Base-by-base conservation (phyloP, 2,797 vertebrate species). In the Perodicticus potto region DNA sequence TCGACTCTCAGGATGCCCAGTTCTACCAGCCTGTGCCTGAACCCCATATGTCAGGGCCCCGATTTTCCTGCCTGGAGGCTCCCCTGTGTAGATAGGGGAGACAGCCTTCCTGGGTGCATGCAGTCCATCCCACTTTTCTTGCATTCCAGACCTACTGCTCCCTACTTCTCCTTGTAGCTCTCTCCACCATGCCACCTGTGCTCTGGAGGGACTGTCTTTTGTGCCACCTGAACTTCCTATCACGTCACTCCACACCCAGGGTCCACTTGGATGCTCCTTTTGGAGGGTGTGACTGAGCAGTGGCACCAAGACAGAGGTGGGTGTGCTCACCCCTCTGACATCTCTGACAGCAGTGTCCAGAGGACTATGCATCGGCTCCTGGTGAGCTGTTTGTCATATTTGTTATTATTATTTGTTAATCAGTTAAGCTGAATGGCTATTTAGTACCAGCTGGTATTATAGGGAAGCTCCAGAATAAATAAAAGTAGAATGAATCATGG, bases 381-480 rank as follows among this genome's bases (percentile, higher is more conserved):
- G 1, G 1, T 3, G 7, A 37, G 29, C 23, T n/a, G 2, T 27
- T 74, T 69, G 37, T 10, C 7, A n/a, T 20, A 23, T 34, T 14
- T 11, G 0, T 49, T n/a, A 13, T 23, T 59, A 34, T 37, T 16
- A 45, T 40, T 70, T 40, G 67, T 49, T 89, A 19, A 23, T 55
- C 17, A 25, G n/a, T 32, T 59, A 61, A 19, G 14, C 20, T 2
- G 12, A 77, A 34, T 22, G 69, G 55, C 74, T 29, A 84, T 12
- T 76, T 72, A 22, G 49, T 45, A 12, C 40, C 19, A 57, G n/a
- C 32, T 32, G 32, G 55, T 40, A 5, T 27, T 45, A 2, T 2
- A 43, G 27, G 29, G 72, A 94, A 72, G 19, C 94, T 91, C 72
- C 14, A 37, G 74, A 96, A 88, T 65, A 73, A 93, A 85, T 57